These are phyloP conservation scores for Psittacula derbiana DNA, from an alignment of 2,797 vertebrate species.

Conservation along the genomic window DNA sequence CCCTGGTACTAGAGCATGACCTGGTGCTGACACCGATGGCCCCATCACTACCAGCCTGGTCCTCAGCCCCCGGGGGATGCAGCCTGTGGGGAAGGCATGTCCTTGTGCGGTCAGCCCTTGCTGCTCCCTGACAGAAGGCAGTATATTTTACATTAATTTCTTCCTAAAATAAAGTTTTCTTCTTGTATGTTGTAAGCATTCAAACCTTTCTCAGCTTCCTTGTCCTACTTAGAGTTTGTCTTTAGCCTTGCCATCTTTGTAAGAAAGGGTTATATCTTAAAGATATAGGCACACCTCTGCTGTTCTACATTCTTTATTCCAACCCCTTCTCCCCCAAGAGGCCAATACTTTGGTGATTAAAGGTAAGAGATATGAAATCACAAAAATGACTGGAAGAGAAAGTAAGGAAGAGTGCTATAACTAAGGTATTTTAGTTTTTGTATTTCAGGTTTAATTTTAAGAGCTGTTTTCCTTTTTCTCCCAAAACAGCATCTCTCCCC, in stretches of 20 bases:
- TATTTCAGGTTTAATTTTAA: neutral
- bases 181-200: neutral
- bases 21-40: neutral
- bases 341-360: neutral
- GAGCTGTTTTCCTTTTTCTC: neutral
- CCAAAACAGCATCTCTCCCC: neutral
- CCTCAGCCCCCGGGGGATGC: neutral
- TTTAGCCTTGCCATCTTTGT: neutral
- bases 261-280: neutral
- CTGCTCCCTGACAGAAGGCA: neutral
- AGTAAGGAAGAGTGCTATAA: neutral
- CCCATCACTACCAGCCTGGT: neutral
- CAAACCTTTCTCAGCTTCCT: neutral
- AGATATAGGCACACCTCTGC: fast-evolving
- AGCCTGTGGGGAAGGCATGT: fast-evolving
- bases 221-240: neutral
- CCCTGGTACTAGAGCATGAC: neutral
- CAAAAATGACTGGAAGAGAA: neutral
- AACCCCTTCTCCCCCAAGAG: neutral
- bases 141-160: neutral
- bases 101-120: neutral
- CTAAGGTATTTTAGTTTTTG: neutral
- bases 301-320: neutral
- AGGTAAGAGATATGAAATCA: neutral
- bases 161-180: neutral